phyloP scores from a whole-genome alignment of 2,113 vertebrate genomes.

The Rhinopomastus cyanomelas region DNA sequence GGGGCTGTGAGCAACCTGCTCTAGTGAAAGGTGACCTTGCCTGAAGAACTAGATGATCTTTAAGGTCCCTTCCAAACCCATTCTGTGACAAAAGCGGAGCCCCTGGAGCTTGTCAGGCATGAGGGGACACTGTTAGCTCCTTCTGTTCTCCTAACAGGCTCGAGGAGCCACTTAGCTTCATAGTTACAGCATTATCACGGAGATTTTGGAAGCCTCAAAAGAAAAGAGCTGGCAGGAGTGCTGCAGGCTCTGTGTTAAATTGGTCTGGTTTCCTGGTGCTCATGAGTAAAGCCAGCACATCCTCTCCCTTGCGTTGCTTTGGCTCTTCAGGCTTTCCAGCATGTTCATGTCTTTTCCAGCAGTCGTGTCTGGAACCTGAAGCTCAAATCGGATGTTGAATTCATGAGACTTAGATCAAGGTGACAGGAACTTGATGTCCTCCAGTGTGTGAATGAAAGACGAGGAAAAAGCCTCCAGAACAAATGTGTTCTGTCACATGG shows the following conservation, averaged over 20 bases:
- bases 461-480: background rate
- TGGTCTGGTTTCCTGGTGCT: background rate
- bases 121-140: background rate
- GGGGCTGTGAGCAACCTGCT: too few relatives aligned
- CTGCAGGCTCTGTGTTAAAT: background rate
- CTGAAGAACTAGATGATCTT: too few relatives aligned
- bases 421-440: background rate
- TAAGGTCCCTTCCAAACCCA: too few relatives aligned
- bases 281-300: background rate
- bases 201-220: background rate
- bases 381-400: background rate
- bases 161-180: background rate
- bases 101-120: background rate
- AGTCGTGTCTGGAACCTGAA: background rate
- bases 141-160: too few relatives aligned
- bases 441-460: background rate
- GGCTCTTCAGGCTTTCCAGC: background rate
- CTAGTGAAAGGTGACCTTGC: too few relatives aligned
- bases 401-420: background rate
- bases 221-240: background rate
- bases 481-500: background rate
- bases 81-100: background rate
- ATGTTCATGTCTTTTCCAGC: background rate
- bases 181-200: background rate
- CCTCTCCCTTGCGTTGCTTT: background rate